Conservation (phyloP, 2,797 vertebrate genomes). For the Pipistrellus nathusii region DNA sequence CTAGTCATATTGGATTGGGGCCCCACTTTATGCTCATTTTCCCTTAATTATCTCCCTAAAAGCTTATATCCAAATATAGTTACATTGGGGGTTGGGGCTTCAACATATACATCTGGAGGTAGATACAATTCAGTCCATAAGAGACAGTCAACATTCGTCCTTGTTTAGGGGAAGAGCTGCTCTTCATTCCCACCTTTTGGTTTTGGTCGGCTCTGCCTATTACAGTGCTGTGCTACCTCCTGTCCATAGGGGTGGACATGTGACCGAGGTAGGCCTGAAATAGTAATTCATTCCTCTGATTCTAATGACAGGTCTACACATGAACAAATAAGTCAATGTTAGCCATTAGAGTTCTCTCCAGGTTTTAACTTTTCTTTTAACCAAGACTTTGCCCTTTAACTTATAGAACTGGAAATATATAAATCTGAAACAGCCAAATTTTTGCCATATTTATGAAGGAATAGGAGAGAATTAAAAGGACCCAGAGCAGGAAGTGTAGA, state of each 20-base stretch:
- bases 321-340: not conserved
- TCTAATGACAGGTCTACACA: not conserved
- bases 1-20: not conserved
- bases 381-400: not conserved
- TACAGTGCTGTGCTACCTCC: not conserved
- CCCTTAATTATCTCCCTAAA: not conserved
- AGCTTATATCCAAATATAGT: not conserved
- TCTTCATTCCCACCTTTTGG: not conserved
- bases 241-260: not conserved
- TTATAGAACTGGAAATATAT: not conserved
- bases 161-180: not conserved
- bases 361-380: not conserved
- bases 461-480: not conserved
- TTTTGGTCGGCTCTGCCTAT: not conserved
- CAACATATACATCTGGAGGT: not conserved
- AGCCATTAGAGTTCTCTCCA: not conserved
- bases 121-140: not conserved
- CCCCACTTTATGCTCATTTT: not conserved
- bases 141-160: not conserved
- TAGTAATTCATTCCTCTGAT: not conserved
- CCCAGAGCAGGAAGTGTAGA: not conserved
- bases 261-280: not conserved
- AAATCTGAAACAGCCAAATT: not conserved
- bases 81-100: not conserved
- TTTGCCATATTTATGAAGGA: not conserved